These are phyloP conservation scores for Siderastrea siderea DNA, from an alignment of 92 coral and sea anemone genomes.

Conservation along the genomic window DNA sequence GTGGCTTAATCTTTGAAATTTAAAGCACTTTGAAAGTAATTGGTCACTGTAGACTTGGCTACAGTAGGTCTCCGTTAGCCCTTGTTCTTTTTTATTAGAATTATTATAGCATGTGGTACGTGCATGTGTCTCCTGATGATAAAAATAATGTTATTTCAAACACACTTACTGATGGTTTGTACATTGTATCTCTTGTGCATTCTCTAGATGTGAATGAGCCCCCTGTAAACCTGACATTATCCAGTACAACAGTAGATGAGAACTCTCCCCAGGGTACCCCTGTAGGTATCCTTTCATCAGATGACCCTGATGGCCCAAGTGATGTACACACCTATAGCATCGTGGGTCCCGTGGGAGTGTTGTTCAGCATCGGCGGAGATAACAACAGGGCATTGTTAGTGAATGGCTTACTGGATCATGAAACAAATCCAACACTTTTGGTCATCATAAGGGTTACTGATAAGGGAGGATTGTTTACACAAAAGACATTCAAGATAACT, in stretches of 20 bases:
- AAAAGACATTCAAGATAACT: conserved; percentile 69
- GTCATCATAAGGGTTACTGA: conserved; percentile 81
- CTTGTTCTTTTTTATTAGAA: too few species aligned
- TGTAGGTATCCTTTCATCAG: conserved; percentile 82
- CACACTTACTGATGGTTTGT: neutral
- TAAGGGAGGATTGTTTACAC: conserved; percentile 74
- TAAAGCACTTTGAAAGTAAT: too few species aligned
- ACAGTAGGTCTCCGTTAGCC: too few species aligned
- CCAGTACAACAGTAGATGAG: conserved; percentile 76
- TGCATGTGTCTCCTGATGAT: too few species aligned
- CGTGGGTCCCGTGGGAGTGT: conserved; percentile 59
- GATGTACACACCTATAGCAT: conserved; percentile 80
- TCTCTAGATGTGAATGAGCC: conserved; percentile 83
- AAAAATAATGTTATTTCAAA: too few species aligned
- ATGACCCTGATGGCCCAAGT: conserved; percentile 83
- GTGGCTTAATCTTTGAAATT: too few species aligned
- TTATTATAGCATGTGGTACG: too few species aligned
- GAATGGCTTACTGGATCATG: conserved; percentile 82
- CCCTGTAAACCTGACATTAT: conserved; percentile 78
- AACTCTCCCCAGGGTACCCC: conserved; percentile 78
- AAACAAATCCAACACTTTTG: conserved; percentile 61
- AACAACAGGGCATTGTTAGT: conserved; percentile 62
- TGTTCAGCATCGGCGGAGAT: conserved; percentile 80
- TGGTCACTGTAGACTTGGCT: too few species aligned
- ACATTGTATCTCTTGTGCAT: neutral